Conservation (phyloP, 53 echinoderm and acorn worm genomes). For the Echinometra lucunter region DNA sequence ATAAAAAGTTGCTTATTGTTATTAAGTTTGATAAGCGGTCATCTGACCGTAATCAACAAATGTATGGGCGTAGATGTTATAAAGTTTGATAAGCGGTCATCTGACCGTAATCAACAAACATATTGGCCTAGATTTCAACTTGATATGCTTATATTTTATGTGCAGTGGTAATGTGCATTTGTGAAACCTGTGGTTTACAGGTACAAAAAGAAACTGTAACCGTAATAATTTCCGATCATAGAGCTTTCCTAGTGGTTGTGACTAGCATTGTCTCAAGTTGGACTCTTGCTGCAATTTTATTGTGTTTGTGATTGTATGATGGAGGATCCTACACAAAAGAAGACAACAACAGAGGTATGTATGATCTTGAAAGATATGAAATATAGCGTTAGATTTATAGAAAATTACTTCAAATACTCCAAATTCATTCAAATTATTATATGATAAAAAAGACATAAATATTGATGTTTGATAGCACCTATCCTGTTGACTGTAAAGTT, state of each 20-base stretch:
- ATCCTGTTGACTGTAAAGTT: too few species aligned
- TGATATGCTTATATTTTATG: neutral
- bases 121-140: neutral
- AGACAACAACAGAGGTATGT: constrained; percentile 5
- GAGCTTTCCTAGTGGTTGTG: neutral
- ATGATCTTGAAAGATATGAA: neutral
- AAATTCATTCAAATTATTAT: too few species aligned
- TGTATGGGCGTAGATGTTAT: too few species aligned
- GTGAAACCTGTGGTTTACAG: neutral
- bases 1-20: too few species aligned
- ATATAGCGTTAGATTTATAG: neutral
- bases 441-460: too few species aligned
- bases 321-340: neutral
- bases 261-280: neutral
- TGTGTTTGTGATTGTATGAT: neutral
- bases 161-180: neutral
- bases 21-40: neutral
- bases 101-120: neutral
- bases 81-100: neutral
- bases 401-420: too few species aligned
- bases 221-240: neutral
- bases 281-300: neutral
- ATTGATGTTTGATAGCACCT: too few species aligned
- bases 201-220: neutral
- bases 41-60: too few species aligned